Conservation (phyloP, 2,888 invertebrate species). For the Ceriagrion tenellum region DNA sequence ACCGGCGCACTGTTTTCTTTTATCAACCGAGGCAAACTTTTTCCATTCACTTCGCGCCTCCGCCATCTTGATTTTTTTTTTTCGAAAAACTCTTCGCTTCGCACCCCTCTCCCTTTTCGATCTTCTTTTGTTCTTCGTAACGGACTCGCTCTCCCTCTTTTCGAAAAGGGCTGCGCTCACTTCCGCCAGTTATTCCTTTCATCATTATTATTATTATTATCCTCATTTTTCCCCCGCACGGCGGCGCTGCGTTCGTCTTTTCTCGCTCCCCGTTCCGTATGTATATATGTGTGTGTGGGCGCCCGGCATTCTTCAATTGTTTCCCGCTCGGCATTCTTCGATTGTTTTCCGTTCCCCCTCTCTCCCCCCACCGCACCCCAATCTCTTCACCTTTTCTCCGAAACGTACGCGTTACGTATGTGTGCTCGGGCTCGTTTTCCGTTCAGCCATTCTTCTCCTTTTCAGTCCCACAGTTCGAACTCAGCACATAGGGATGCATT, state of each 20-base stretch:
- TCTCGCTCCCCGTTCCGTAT: no score
- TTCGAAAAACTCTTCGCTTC: neutral
- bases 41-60: neutral
- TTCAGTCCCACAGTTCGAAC: no score
- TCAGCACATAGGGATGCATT: no score
- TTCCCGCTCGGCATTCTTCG: neutral
- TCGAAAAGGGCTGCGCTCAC: neutral
- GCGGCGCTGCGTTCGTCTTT: no score
- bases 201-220: neutral
- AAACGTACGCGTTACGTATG: no score
- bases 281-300: neutral
- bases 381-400: no score
- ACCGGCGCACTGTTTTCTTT: neutral
- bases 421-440: no score
- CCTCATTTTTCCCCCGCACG: neutral
- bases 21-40: neutral
- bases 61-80: neutral
- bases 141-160: neutral
- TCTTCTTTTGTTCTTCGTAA: neutral
- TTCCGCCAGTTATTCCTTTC: neutral
- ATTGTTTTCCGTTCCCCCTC: no score
- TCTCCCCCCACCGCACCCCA: no score
- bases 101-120: neutral
- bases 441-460: no score
- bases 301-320: neutral